Evolutionary conservation across 30 jellyfish, hydroid and myxozoan genomes (phyloP).

Genomic region (Aurelia sp.): DNA sequence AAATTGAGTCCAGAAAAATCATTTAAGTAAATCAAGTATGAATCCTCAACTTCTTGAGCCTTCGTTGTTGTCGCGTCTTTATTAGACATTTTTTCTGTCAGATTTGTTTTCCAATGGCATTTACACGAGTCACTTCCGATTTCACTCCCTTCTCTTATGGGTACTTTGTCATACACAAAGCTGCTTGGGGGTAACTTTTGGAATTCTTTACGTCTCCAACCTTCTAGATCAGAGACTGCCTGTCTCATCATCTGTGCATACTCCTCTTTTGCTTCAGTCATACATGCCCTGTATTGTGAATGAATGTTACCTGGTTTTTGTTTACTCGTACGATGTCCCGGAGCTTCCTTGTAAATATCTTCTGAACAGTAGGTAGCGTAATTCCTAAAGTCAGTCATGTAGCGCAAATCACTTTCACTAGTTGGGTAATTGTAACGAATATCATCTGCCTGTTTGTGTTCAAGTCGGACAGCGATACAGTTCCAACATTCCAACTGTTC

Average conservation of each 20-base stretch:
- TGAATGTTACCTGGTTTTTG: not conserved
- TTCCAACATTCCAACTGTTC: conserved; percentile 53
- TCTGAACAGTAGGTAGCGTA: conserved; percentile 50
- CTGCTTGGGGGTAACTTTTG: conserved; percentile 20
- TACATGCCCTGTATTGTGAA: conserved; percentile 21
- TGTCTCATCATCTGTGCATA: conserved; percentile 31
- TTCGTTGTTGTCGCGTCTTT: no score
- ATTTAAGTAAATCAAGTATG: conserved; percentile 39
- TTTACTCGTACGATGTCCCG: conserved; percentile 17
- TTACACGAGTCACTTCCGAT: conserved; percentile 21
- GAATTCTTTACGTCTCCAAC: not conserved
- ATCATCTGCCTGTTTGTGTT: conserved; percentile 19
- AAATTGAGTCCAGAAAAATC: conserved; percentile 49
- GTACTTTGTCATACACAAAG: conserved; percentile 20
- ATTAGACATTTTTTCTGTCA: not conserved
- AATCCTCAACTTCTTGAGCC: not conserved
- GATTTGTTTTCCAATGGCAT: conserved; percentile 5
- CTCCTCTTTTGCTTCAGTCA: conserved; percentile 28
- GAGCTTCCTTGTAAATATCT: conserved; percentile 18
- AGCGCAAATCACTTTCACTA: conserved; percentile 16
- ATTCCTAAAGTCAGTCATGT: conserved; percentile 5
- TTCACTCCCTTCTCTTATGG: not conserved
- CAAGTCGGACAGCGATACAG: conserved; percentile 58
- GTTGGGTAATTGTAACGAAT: conserved; percentile 15
- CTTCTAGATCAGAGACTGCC: conserved; percentile 42